Percentiles rank a stretch among this genome's conserved stretches.
phyloP scores from a whole-genome alignment of 2,888 invertebrate genomes.

The Cylindroiulus punctatus region DNA sequence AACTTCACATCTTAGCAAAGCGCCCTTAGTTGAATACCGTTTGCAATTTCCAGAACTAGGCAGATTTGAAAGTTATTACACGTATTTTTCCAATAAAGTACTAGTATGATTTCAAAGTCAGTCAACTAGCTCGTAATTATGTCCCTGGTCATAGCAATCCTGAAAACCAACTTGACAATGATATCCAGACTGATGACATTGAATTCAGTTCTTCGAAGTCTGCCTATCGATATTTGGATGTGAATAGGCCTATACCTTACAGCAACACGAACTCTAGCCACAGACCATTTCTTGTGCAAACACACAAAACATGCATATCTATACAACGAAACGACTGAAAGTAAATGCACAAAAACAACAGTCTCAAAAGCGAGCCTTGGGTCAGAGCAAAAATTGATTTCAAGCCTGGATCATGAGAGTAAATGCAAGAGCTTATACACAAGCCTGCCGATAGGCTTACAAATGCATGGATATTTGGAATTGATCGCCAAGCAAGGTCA shows the following conservation, averaged over 20 bases:
- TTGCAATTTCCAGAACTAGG: too few species aligned
- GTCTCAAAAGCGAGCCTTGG: neutral
- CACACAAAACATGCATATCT: neutral
- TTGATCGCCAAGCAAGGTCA: neutral
- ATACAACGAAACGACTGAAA: neutral
- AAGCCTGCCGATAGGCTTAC: neutral
- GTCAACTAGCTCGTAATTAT: too few species aligned
- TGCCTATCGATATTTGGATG: neutral
- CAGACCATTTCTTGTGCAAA: slow-evolving; percentile 1
- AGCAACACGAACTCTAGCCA: neutral
- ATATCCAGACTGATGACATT: too few species aligned
- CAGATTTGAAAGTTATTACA: too few species aligned
- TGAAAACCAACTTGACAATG: too few species aligned
- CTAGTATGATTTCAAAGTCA: too few species aligned
- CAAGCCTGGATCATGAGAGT: slow-evolving; percentile 7
- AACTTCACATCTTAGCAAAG: too few species aligned
- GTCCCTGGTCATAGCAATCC: too few species aligned
- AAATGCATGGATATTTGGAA: neutral
- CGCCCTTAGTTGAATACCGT: too few species aligned
- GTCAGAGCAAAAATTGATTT: slow-evolving; percentile 12
- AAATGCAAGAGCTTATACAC: slow-evolving; percentile 1
- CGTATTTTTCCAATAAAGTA: too few species aligned
- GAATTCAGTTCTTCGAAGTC: neutral
- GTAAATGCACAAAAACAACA: neutral
- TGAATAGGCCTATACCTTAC: neutral